Evolutionary conservation across 2,888 invertebrate genomes (phyloP), one percentile per base, ranked within the genome.

Genomic region (Diploptera punctata): DNA sequence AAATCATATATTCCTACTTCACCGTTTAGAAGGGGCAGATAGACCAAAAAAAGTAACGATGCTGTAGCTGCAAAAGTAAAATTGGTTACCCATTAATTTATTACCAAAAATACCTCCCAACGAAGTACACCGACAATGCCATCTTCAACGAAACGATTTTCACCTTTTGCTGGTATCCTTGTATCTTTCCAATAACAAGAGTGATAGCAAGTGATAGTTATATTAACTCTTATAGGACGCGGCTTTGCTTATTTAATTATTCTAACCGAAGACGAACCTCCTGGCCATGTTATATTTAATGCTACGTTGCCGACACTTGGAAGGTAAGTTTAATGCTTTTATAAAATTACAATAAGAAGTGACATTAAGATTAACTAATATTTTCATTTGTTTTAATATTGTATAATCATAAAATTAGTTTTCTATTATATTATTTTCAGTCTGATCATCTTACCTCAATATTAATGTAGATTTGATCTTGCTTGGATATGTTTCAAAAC

Each of bases 231-330:
- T 9, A 71, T 74, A 29, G 65, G 73, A 18, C 72, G 68, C 62
- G 74, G 74, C 44, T 74, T 49, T 38, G 65, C 79, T 54, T 83
- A 83, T 73, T 77, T 83, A 70, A 80, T 82, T 24, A 80, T 83
- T 18, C 76, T 83, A 16, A 79, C 83, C 21, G 81, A 83, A 67
- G 78, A 79, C 72, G 77, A 82, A 52, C 87, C 87, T 21, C 86
- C 91, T 0, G 93, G 91, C 18, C 86, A 89, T 77, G 83, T 89
- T 73, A 88, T 93, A 76, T 90, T 94, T 82, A 92, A 94, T 82
- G 91, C 93, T 31, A 93, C 93, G 49, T 92, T 94, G 67, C 92
- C 92, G 77, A 90, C 91, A 79, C 86, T 93, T 68, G 93, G 93
- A 77, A 93, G 65, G 65, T 65, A 47, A 47, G 65, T 9, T 4